A percentile compares a stretch with the other conserved stretches of the same genome.
These are phyloP conservation scores for Aramus guarauna DNA, from an alignment of 2,113 vertebrate genomes.

Conservation along the genomic window DNA sequence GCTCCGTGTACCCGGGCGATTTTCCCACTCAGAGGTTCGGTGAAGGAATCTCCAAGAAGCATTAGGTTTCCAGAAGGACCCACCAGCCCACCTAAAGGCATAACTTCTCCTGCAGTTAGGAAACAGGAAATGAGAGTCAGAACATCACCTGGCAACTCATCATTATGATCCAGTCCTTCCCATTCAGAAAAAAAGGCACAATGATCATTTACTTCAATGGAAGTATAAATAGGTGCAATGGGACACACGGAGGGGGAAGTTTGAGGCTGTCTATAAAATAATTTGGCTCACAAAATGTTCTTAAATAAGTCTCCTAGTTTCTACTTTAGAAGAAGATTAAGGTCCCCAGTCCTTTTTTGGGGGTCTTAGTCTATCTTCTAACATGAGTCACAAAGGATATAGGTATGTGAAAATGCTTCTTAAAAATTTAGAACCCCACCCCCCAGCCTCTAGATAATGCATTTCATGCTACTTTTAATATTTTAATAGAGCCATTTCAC, in stretches of 20 bases:
- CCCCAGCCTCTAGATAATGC: not conserved
- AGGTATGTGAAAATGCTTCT: not conserved
- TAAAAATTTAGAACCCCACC: not conserved
- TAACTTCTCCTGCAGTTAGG: slow-evolving; percentile 73
- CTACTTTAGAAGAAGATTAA: not conserved
- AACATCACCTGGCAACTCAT: not conserved
- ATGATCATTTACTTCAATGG: not conserved
- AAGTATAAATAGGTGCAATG: not conserved
- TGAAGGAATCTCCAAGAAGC: slow-evolving; percentile 80
- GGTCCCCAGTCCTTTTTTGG: not conserved
- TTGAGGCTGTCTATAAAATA: not conserved
- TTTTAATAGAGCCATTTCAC: not conserved
- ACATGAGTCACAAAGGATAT: not conserved
- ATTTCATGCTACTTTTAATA: not conserved
- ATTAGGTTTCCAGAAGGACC: slow-evolving; percentile 12
- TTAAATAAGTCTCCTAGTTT: not conserved
- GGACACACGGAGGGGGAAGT: not conserved
- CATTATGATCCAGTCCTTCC: not conserved
- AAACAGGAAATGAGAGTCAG: not conserved
- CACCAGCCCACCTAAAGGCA: slow-evolving; percentile 80
- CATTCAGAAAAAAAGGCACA: not conserved
- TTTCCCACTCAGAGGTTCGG: slow-evolving; percentile 82
- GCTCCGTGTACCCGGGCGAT: slow-evolving; percentile 70
- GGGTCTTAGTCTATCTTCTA: not conserved
- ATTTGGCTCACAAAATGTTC: not conserved